Evolutionary conservation across 2,797 vertebrate species (phyloP), one percentile per base, ranked within the genome.

Genomic region (Xenentodon cancila): DNA sequence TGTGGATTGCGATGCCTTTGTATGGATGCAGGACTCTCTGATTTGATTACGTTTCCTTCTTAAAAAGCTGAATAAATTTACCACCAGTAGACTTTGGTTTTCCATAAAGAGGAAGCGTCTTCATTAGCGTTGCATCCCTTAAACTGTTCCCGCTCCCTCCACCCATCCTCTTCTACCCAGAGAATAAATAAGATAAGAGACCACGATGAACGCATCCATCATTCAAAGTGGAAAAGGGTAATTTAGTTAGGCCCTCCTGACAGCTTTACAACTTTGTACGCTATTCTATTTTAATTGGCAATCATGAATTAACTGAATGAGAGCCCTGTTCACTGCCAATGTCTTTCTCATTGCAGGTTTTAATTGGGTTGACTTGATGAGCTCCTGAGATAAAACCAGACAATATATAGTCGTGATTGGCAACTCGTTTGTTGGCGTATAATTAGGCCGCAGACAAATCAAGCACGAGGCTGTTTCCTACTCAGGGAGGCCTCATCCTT

Each of bases 361-460:
- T 94, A 94, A 94, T 94, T 92, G 92, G 93, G 85, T 91, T 85
- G 88, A 91, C 88, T 91, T 92, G 92, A 93, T 93, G 90, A 90
- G 90, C 91, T 88, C 84, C 87, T 85, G 78, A 87, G 93, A 93
- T 93, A 92, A 90, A 90, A 82, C 77, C 87, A 89, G 89, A 93
- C 92, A 93, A 94, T 94, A 87, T 88, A 87, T 91, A 88, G 88
- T 84, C 74, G 44, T 90, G 91, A 93, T 90, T 92, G 93, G 89
- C 93, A 91, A 90, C 90, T 89, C 89, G 88, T 92, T 92, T 92
- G 91, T 91, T 90, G 89, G 84, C 81, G 84, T 86, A 86, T 91
- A 92, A 93, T 94, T 92, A 92, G 88, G 74, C 85, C 45, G 68
- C 81, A 85, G 84, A 89, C 82, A 85, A 88, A 86, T 86, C 87